Conservation (phyloP, 2,113 vertebrate species). For the Eulemur rufifrons region DNA sequence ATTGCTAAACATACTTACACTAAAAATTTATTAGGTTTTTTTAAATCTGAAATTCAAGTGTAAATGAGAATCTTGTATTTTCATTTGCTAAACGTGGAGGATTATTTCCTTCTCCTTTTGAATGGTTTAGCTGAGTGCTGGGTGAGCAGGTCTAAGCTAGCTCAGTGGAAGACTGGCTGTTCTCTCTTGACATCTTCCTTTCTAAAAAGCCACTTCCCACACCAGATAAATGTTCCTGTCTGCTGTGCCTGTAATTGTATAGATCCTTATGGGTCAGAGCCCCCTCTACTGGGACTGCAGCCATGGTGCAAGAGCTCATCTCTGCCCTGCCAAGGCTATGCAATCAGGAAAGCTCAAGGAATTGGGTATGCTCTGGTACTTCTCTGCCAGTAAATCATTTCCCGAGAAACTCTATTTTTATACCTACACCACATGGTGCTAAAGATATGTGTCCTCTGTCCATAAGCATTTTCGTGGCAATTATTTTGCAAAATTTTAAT, state of each 20-base stretch:
- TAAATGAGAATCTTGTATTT: background rate
- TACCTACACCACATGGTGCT: background rate
- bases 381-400: background rate
- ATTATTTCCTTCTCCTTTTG: background rate
- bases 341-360: background rate
- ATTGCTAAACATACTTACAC: background rate
- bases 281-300: background rate
- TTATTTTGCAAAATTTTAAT: background rate
- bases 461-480: background rate
- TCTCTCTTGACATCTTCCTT: background rate
- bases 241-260: background rate
- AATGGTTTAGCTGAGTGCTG: background rate
- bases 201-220: background rate
- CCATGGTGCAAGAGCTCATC: background rate
- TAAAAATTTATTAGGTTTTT: background rate
- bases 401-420: background rate
- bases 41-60: background rate
- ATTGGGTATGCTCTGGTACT: background rate
- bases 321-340: accelerated
- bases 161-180: background rate
- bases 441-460: background rate
- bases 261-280: background rate
- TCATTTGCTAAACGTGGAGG: background rate
- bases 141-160: background rate
- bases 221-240: background rate